Conservation (phyloP, 1,140 invertebrate species). For the Harlomillsia oculata region DNA sequence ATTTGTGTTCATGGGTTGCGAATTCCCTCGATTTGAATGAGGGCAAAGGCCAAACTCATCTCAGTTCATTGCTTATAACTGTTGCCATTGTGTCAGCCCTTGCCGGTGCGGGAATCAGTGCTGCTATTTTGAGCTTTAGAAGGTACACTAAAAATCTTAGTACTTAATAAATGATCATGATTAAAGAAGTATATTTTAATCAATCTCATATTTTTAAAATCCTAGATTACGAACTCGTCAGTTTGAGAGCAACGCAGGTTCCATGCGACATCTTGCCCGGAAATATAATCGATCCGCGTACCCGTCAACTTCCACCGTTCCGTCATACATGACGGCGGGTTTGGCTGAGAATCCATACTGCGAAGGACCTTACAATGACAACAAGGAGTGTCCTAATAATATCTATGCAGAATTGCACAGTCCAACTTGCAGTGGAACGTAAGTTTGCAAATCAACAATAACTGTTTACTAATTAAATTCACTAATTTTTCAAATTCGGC, state of each 20-base stretch:
- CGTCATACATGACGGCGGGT: constrained; percentile 9
- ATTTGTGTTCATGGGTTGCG: constrained; percentile 23
- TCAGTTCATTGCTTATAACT: constrained; percentile 24
- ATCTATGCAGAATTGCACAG: constrained; percentile 20
- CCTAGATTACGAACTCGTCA: constrained; percentile 21
- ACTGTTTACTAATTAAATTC: background rate
- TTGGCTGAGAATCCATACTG: constrained; percentile 24
- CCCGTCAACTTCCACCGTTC: background rate
- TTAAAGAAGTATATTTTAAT: background rate
- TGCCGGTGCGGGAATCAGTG: constrained; percentile 16
- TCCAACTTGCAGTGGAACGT: no score
- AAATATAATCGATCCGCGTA: constrained; percentile 11
- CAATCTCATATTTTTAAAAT: background rate
- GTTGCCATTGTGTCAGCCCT: constrained; percentile 25
- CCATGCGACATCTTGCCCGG: constrained; percentile 16
- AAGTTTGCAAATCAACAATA: no score
- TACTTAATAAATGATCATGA: background rate
- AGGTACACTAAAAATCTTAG: constrained; percentile 9
- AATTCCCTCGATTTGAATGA: background rate
- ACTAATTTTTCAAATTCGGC: background rate
- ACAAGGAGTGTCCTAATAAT: constrained; percentile 9
- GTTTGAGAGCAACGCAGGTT: constrained; percentile 9
- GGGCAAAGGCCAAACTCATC: constrained; percentile 1
- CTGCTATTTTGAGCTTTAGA: constrained; percentile 13
- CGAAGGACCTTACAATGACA: constrained; percentile 24